phyloP scores from a whole-genome alignment of 2,113 vertebrate species.

The Canis aureus region DNA sequence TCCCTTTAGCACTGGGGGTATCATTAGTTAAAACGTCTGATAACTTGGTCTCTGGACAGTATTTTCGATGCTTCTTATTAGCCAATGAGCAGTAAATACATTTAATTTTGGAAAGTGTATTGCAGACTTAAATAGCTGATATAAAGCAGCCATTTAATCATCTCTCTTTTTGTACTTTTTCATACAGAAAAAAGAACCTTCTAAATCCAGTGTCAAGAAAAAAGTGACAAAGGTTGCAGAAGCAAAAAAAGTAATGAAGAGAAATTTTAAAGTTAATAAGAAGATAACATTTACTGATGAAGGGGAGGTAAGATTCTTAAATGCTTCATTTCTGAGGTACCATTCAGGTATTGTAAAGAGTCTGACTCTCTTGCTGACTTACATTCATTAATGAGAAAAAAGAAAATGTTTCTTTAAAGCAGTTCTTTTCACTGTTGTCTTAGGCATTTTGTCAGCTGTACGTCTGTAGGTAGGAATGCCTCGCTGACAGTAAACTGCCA shows the following conservation, averaged over 20 bases:
- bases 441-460: not conserved
- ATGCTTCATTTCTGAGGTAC: not conserved
- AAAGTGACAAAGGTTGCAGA: constrained; percentile 91
- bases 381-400: not conserved
- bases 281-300: constrained; percentile 93
- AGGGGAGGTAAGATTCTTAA: constrained; percentile 90
- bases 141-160: not conserved
- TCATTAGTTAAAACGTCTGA: not conserved
- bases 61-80: constrained; percentile 18
- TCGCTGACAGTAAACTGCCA: not conserved
- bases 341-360: not conserved
- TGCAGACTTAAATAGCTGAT: constrained; percentile 32
- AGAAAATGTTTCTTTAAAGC: not conserved
- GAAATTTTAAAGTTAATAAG: constrained; percentile 94
- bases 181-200: constrained; percentile 72
- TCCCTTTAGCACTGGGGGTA: not conserved
- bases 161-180: constrained; percentile 61
- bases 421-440: not conserved
- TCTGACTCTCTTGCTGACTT: not conserved
- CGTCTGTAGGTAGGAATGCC: not conserved
- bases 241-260: constrained; percentile 93
- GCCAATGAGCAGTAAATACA: not conserved
- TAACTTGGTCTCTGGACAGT: constrained; percentile 14
- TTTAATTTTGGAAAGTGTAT: constrained; percentile 37
- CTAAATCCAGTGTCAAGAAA: constrained; percentile 88